A percentile compares a stretch with the other conserved stretches of the same genome.
Evolutionary conservation across 2,888 invertebrate genomes (phyloP).

Genomic region (Eupithecia insigniata): DNA sequence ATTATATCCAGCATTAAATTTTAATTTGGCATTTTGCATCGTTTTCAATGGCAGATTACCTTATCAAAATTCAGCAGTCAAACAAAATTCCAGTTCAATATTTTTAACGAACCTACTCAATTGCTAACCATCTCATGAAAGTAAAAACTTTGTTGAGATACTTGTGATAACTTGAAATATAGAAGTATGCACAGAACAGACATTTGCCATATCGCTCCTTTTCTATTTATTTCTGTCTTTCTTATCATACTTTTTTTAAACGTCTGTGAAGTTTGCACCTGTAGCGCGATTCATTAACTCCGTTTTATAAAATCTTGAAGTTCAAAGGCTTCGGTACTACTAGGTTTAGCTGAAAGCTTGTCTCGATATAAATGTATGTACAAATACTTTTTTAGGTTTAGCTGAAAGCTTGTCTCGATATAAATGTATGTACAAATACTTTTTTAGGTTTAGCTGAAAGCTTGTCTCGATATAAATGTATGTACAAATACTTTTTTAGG

Average conservation of each 20-base stretch:
- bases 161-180: conserved; percentile 13
- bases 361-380: not conserved
- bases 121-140: conserved; percentile 44
- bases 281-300: not conserved
- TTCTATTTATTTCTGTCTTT: not conserved
- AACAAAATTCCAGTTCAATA: conserved; percentile 35
- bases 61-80: conserved; percentile 36
- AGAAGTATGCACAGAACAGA: not conserved
- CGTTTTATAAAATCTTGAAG: not conserved
- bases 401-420: not conserved
- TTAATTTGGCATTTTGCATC: not conserved
- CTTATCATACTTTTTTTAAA: not conserved
- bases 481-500: too few relatives aligned
- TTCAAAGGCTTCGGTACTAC: not conserved
- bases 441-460: too few relatives aligned
- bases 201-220: not conserved
- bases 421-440: too few relatives aligned
- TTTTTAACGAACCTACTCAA: conserved; percentile 34
- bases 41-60: conserved; percentile 15
- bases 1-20: too few relatives aligned
- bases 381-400: too few relatives aligned
- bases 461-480: not conserved
- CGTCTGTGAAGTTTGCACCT: not conserved
- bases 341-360: not conserved
- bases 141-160: conserved; percentile 41